phyloP scores from a whole-genome alignment of 1,140 invertebrate genomes.

The Halesus radiatus region DNA sequence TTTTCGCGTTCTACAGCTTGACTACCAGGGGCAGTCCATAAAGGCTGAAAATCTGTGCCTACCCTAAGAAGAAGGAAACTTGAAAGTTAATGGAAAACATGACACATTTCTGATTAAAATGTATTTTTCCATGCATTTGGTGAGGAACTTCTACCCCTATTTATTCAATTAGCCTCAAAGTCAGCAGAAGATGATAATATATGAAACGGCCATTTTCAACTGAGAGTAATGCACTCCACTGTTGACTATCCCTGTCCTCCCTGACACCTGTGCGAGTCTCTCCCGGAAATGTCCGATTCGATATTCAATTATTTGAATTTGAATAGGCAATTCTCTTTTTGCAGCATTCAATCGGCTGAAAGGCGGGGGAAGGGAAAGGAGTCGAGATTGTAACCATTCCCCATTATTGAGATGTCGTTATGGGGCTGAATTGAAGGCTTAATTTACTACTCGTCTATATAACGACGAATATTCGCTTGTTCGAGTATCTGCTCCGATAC shows the following conservation, averaged over 20 bases:
- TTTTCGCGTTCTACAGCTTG: too few relatives aligned
- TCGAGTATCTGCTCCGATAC: neutral
- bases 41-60: too few relatives aligned
- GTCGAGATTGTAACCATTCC: slow-evolving; percentile 16
- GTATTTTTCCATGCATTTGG: too few relatives aligned
- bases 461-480: neutral
- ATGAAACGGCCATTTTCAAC: too few relatives aligned
- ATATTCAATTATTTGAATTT: slow-evolving; percentile 50
- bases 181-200: too few relatives aligned
- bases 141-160: too few relatives aligned
- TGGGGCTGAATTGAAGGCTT: slow-evolving; percentile 21
- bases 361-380: neutral
- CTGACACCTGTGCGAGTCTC: slow-evolving; percentile 41
- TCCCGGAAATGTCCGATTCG: slow-evolving; percentile 44
- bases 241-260: neutral
- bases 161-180: too few relatives aligned
- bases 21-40: too few relatives aligned
- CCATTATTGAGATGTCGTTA: slow-evolving; percentile 21
- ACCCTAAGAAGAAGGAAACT: too few relatives aligned
- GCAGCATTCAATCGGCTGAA: neutral
- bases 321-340: slow-evolving; percentile 39
- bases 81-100: too few relatives aligned
- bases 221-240: too few relatives aligned
- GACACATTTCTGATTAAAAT: too few relatives aligned
- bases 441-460: slow-evolving; percentile 27